Evolutionary conservation across 2,113 vertebrate species (phyloP), one percentile per base, ranked within the genome.

Genomic region (Acrocephalus kingi): DNA sequence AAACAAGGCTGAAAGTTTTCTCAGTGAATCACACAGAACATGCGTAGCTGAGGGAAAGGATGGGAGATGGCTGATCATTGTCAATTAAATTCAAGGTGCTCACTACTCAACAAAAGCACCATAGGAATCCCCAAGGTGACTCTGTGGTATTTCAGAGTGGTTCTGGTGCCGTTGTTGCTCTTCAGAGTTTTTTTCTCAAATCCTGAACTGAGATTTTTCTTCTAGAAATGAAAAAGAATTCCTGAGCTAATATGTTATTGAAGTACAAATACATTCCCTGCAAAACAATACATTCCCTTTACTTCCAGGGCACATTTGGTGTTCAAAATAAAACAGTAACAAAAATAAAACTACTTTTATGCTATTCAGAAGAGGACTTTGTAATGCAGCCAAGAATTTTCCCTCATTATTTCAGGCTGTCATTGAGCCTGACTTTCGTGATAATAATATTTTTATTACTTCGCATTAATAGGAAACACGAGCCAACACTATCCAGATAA

Each of bases 391-490:
- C 91, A 96, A 91, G 93, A 95, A 97, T 92, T 96, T 93, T 92
- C 62, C 80, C 55, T 94, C 94, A 95, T 94, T 96, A 96, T 94
- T 96, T 96, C 87, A 94, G 76, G 66, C 82, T 96, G 91, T 93
- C 93, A 95, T 89, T 96, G 84, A 94, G 86, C 61, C 51, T 96
- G 84, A 96, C 88, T 97, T 95, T 87, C 3, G 2, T 86, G 95
- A 91, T 93, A 97, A 96, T 82, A 94, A 90, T 94, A 93, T 93
- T 96, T 97, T 94, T 95, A 94, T 94, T 96, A 90, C 92, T 97
- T 94, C 93, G 51, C 81, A 87, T 91, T 95, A 91, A 78, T 84
- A 93, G 74, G 76, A 88, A 94, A 89, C 67, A 87, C 2, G 4
- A 91, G 74, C 49, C 81, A 93, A 91, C 55, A 59, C 41, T 69